Evolutionary conservation across 2,888 invertebrate genomes (phyloP), one percentile per base, ranked within the genome.

Genomic region (Chrysolina haemoptera): DNA sequence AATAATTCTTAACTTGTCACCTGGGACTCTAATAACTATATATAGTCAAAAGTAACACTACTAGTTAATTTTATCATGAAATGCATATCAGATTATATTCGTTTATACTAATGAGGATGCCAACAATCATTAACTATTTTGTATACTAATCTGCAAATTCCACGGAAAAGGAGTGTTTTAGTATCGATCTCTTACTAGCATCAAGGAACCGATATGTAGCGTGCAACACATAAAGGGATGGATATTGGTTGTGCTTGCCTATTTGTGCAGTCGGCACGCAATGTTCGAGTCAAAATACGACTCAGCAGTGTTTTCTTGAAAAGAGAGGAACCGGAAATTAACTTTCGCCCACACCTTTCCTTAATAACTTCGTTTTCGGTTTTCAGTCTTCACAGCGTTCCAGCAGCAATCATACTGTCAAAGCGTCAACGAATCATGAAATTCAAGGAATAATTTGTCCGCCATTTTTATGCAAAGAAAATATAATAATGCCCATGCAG

Each of bases 271-370:
- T 71, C 75, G 71, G 43, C 75, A 75, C 75, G 75, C 75, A 59
- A 75, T 55, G 59, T 69, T 50, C 22, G 62, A 75, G 71, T 75
- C 71, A 66, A 73, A 73, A 73, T 66, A 65, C 65, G 68, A 70
- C 66, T 66, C 69, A 66, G 68, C 71, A 75, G 64, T 70, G 71
- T 71, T 75, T 75, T 75, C 67, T 75, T 69, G 75, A 71, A 71
- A 71, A 69, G 75, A 75, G 75, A 75, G 75, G 75, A 75, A 75
- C 75, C 75, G 75, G 75, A 75, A 75, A 81, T 81, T 81, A 80
- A 78, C 77, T 80, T 81, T 78, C 77, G 78, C 80, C 77, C 79
- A 71, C 79, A 80, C 79, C 79, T 80, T 79, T 68, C 75, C 73
- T 70, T 76, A 75, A 76, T 75, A 76, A 74, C 75, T 78, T 76